phyloP scores from a whole-genome alignment of 2,888 invertebrate species.

The Pammene aurita region DNA sequence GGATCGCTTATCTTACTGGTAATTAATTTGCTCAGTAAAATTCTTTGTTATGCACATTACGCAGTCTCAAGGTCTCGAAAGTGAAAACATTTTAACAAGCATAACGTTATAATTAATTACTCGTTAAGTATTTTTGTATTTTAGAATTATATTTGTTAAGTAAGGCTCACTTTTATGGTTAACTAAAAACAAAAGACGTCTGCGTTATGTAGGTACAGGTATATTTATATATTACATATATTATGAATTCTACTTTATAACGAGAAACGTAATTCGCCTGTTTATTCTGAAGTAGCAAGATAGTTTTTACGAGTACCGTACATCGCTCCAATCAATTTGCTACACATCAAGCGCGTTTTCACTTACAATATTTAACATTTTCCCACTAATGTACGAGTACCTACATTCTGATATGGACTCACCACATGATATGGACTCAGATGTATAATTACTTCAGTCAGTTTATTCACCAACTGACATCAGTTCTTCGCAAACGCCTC shows the following conservation, averaged over 20 bases:
- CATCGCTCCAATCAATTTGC: constrained; percentile 30
- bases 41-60: constrained; percentile 28
- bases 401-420: not conserved
- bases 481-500: constrained; percentile 1
- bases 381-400: constrained; percentile 26
- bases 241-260: too few species aligned
- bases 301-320: constrained; percentile 7
- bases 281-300: constrained; percentile 10
- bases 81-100: constrained; percentile 16
- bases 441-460: not conserved
- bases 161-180: not conserved
- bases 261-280: not conserved
- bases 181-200: too few species aligned
- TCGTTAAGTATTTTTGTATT: too few species aligned
- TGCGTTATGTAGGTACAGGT: too few species aligned
- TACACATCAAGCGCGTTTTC: constrained; percentile 28
- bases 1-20: constrained; percentile 41
- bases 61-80: constrained; percentile 23
- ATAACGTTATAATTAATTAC: not conserved
- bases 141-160: not conserved
- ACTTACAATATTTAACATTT: constrained; percentile 35
- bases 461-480: constrained; percentile 8
- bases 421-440: not conserved
- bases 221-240: too few species aligned
- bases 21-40: constrained; percentile 42